Percentiles rank a stretch among this genome's conserved stretches.
Conservation (phyloP, 2,888 invertebrate genomes). For the Cheilosia soror region DNA sequence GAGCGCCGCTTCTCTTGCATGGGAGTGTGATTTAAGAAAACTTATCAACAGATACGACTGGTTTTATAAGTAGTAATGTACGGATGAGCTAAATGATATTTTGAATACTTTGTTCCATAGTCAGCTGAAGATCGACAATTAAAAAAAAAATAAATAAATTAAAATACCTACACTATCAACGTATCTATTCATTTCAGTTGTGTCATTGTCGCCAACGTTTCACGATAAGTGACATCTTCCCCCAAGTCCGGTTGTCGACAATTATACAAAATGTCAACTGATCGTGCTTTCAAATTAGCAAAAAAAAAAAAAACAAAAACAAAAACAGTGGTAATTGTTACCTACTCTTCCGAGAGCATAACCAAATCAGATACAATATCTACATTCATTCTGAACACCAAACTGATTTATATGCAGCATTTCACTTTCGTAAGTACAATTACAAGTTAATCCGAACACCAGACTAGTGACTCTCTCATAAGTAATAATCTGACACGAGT, state of each 20-base stretch:
- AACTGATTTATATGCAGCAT: slow-evolving; percentile 18
- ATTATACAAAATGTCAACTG: slow-evolving; percentile 11
- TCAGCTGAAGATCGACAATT: neutral
- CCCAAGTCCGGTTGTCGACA: slow-evolving; percentile 16
- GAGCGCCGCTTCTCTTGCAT: no score
- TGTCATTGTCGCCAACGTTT: neutral
- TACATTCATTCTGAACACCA: neutral
- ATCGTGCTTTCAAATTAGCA: slow-evolving; percentile 21
- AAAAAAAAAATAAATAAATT: neutral
- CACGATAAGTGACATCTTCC: neutral
- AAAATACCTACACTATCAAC: neutral
- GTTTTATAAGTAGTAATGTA: no score
- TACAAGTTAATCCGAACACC: slow-evolving; percentile 33
- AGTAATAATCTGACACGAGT: slow-evolving; percentile 33
- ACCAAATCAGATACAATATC: neutral
- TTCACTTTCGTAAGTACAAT: slow-evolving; percentile 44
- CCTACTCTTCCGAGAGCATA: neutral
- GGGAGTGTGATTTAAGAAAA: no score
- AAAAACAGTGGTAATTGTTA: neutral
- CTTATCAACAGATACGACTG: no score
- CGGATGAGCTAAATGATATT: no score
- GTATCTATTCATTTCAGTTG: neutral
- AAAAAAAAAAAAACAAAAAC: slow-evolving; percentile 22
- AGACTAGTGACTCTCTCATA: slow-evolving; percentile 20
- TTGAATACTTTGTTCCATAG: no score